Base-by-base conservation (phyloP, 2,888 invertebrate genomes). In the Sphecodes monilicornis region DNA sequence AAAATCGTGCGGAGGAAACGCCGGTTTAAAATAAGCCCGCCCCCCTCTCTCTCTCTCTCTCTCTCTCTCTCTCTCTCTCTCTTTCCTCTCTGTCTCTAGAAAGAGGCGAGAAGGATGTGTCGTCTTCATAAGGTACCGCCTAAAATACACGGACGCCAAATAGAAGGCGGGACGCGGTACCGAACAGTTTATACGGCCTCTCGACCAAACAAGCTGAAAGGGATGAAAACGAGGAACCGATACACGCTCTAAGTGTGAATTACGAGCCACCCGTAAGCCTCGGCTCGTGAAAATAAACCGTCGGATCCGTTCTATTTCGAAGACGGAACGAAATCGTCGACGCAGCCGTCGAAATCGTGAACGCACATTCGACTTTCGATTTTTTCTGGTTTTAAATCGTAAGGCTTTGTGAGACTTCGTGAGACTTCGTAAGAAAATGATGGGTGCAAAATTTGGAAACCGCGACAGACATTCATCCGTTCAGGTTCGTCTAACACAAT, bases 1-100 rank as follows among this genome's bases (percentile, higher is more conserved):
- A 86, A 89, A 90, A 78, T 86, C 81, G 68, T 73, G 80, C 81
- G 81, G 77, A 82, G 81, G 84, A 89, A 89, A 81, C 81, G 73
- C 68, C 78, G 32, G 83, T 86, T 85, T 86, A 88, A 90, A 89
- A 88, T 90, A 90, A 90, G 81, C 86, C 57, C 41, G 50, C 11
- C 22, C 36, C 18, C 22, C 16, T 43, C 16, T 66, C 26, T 43
- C 60, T 70, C 77, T 70, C 60, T 70, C 73, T 82, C 74, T 26
- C 32, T n/a, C 8, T 72, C 75, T 80, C 73, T 13, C 22, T 46
- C 46, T 46, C 46, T 6, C 18, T 18, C 5, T 46, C 18, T 46
- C 46, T 46, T n/a, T n/a, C n/a, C n/a, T n/a, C n/a, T n/a, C n/a
- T n/a, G n/a, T n/a, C n/a, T n/a, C n/a, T 39, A 39, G 39, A 39